These are phyloP conservation scores for Rhamnusium bicolor DNA, from an alignment of 2,888 invertebrate species.

Conservation along the genomic window DNA sequence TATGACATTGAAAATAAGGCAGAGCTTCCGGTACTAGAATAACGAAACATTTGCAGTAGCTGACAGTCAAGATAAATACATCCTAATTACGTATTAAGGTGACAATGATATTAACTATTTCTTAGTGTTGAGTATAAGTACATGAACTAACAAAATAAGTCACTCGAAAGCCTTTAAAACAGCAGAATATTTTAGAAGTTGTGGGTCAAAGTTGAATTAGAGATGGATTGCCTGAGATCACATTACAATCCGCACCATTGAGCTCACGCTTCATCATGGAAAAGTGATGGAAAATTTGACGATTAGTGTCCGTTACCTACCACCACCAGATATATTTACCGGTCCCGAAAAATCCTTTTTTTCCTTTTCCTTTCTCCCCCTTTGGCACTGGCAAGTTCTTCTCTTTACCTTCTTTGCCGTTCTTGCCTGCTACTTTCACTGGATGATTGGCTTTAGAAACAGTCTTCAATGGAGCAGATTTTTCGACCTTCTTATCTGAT, in stretches of 20 bases:
- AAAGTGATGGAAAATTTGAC: slow-evolving; percentile 60
- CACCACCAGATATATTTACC: slow-evolving; percentile 89
- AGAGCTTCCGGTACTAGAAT: not conserved
- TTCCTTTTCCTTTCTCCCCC: slow-evolving; percentile 77
- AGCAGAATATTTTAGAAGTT: slow-evolving; percentile 53
- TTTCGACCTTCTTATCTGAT: slow-evolving; percentile 69
- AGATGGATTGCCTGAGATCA: slow-evolving; percentile 44
- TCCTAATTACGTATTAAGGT: slow-evolving; percentile 27
- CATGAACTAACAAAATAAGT: slow-evolving; percentile 47
- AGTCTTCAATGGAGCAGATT: slow-evolving; percentile 66
- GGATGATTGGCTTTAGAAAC: slow-evolving; percentile 64
- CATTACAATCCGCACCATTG: slow-evolving; percentile 57
- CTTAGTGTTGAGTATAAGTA: slow-evolving; percentile 32
- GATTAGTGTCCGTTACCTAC: slow-evolving; percentile 72
- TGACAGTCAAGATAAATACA: not conserved
- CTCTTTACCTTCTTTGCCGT: slow-evolving; percentile 39
- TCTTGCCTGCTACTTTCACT: slow-evolving; percentile 50
- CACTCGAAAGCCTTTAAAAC: slow-evolving; percentile 61
- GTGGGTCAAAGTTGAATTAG: slow-evolving; percentile 30
- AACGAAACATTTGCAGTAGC: slow-evolving; percentile 2
- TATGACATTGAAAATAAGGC: not conserved
- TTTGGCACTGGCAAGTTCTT: slow-evolving; percentile 73
- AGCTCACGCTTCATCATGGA: slow-evolving; percentile 68
- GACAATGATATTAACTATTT: slow-evolving; percentile 39
- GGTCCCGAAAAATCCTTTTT: slow-evolving; percentile 89